phyloP scores from a whole-genome alignment of 2,113 vertebrate genomes.

The Odocoileus hemionus region DNA sequence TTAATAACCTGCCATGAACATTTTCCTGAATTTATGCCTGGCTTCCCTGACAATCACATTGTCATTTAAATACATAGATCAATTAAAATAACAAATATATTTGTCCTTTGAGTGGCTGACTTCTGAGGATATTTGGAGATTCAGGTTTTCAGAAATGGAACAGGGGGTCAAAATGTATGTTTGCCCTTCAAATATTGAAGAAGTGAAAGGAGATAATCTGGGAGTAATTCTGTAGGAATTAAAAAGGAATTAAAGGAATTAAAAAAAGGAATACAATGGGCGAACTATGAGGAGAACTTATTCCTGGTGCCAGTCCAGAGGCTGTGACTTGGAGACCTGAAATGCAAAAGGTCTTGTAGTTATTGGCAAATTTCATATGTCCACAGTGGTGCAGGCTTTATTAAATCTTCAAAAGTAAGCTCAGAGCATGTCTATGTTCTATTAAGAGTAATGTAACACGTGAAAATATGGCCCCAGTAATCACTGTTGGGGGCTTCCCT shows the following conservation, averaged over 20 bases:
- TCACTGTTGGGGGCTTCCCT: not conserved
- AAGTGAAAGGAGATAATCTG: not conserved
- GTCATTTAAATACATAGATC: not conserved
- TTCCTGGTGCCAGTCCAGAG: too few species aligned
- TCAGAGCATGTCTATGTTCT: not conserved
- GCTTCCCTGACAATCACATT: not conserved
- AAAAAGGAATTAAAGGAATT: too few species aligned
- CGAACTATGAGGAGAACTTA: not conserved
- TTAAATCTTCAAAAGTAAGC: not conserved
- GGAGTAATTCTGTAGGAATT: not conserved
- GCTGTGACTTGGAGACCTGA: not conserved
- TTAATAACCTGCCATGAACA: not conserved
- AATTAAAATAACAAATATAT: not conserved
- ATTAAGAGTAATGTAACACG: not conserved
- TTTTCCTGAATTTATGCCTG: not conserved
- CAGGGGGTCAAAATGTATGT: not conserved
- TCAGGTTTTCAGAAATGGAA: not conserved
- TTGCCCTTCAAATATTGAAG: not conserved
- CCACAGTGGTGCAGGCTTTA: not conserved
- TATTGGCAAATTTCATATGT: not conserved
- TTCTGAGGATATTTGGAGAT: not conserved
- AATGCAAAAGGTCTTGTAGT: not conserved
- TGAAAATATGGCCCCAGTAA: not conserved
- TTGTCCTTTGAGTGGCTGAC: not conserved
- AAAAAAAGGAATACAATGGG: accelerated